Evolutionary conservation across 2,113 vertebrate species (phyloP).

Genomic region (Tetrao urogallus): DNA sequence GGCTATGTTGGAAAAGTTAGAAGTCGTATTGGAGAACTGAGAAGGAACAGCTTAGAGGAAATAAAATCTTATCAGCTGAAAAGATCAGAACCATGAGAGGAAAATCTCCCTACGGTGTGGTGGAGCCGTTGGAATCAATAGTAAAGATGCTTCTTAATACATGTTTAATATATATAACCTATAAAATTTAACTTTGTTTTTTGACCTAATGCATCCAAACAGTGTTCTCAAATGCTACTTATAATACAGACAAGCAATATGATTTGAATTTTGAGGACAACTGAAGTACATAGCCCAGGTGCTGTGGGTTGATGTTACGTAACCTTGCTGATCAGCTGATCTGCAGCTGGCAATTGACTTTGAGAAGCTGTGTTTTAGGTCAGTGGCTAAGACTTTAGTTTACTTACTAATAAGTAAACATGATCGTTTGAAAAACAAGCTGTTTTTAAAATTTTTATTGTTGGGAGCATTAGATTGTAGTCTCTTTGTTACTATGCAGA

Average conservation of each 20-base stretch:
- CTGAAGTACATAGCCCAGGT: neutral
- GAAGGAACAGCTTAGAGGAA: neutral
- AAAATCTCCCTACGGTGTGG: neutral
- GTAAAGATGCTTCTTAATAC: neutral
- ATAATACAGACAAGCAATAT: neutral
- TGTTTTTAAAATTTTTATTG: neutral
- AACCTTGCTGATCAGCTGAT: neutral
- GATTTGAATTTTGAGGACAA: accelerated
- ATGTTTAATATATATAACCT: neutral
- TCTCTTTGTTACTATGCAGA: neutral
- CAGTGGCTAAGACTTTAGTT: neutral
- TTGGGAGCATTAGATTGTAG: neutral
- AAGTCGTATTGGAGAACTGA: neutral
- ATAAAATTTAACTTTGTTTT: neutral
- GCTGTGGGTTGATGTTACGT: neutral
- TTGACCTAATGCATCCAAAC: neutral
- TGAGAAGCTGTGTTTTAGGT: neutral
- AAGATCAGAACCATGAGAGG: neutral
- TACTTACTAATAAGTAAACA: neutral
- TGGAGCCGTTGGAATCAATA: neutral
- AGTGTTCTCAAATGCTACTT: neutral
- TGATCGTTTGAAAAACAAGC: neutral
- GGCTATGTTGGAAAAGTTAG: neutral
- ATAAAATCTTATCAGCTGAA: neutral
- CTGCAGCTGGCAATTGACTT: neutral